A percentile compares a stretch with the other conserved stretches of the same genome.
Evolutionary conservation across 1,140 invertebrate species (phyloP).

Genomic region (Cherax destructor): DNA sequence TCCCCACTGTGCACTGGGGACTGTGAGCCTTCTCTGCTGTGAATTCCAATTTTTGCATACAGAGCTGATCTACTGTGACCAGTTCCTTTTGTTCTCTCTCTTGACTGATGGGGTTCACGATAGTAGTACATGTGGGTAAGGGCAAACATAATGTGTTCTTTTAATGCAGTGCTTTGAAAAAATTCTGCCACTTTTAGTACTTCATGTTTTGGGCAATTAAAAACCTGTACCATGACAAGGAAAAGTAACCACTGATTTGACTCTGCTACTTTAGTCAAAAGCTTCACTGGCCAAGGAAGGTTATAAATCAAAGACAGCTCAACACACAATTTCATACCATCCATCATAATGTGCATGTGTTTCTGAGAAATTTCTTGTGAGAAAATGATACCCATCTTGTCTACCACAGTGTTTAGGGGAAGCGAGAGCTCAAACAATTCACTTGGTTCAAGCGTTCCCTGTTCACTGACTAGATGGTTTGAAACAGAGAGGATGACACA

Average conservation of each 20-base stretch:
- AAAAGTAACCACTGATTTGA: constrained; percentile 57
- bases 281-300: constrained; percentile 40
- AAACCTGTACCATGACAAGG: constrained; percentile 45
- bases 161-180: constrained; percentile 29
- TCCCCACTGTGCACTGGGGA: constrained; percentile 45
- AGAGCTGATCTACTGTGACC: constrained; percentile 33
- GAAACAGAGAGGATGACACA: constrained; percentile 36
- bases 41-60: constrained; percentile 56
- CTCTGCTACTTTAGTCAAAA: constrained; percentile 44
- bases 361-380: constrained; percentile 11
- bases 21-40: constrained; percentile 32
- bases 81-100: constrained; percentile 7
- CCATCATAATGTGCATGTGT: constrained; percentile 22
- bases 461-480: background rate
- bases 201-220: constrained; percentile 41
- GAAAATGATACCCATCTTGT: constrained; percentile 24
- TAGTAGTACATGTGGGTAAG: constrained; percentile 59
- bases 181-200: constrained; percentile 51
- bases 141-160: constrained; percentile 46
- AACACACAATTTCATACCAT: constrained; percentile 52
- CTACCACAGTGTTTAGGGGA: constrained; percentile 18
- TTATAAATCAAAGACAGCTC: constrained; percentile 33
- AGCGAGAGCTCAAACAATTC: constrained; percentile 9
- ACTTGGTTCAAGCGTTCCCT: background rate
- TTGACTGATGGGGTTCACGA: constrained; percentile 7